A percentile compares a stretch with the other conserved stretches of the same genome.
phyloP scores from a whole-genome alignment of 1,140 invertebrate genomes.

The Caenorhabditis elegans region WBcel235 BX284602.5:5294001-5294500 shows the following conservation, averaged over 20 bases:
- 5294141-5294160: not conserved
- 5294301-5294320: too few relatives aligned
- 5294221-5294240: constrained; percentile 85
- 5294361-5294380: too few relatives aligned
- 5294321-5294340: too few relatives aligned
- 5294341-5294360: too few relatives aligned
- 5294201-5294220: constrained; percentile 91
- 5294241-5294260: constrained; percentile 77
- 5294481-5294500: too few relatives aligned
- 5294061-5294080: constrained; percentile 89
- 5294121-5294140: constrained; percentile 80
- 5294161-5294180: constrained; percentile 31
- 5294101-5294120: constrained; percentile 85
- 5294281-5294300: too few relatives aligned
- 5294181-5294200: constrained; percentile 69
- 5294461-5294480: too few relatives aligned
- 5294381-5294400: too few relatives aligned
- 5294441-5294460: too few relatives aligned
- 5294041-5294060: constrained; percentile 98
- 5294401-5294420: too few relatives aligned
- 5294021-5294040: constrained; percentile 68
- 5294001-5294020: not conserved
- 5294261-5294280: not conserved
- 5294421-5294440: too few relatives aligned
- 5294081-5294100: constrained; percentile 80